These are phyloP conservation scores for Spisula solida DNA, from an alignment of 2,888 invertebrate species.

Conservation along the genomic window DNA sequence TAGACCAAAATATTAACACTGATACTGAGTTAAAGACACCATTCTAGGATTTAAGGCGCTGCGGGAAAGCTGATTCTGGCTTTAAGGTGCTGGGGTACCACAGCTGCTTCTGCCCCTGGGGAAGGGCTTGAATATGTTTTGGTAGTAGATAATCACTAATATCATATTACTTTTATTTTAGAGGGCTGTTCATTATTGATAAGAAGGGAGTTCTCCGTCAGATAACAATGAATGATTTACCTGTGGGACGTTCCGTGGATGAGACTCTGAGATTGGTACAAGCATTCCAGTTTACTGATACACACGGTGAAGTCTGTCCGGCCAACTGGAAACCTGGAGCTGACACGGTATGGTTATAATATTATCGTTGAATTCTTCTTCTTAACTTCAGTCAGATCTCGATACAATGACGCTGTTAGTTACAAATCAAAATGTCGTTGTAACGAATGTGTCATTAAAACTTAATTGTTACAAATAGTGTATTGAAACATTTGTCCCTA, in stretches of 20 bases:
- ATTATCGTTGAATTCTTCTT: background rate
- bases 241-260: conserved; percentile 94
- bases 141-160: no score
- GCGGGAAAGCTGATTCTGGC: no score
- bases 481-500: no score
- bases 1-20: no score
- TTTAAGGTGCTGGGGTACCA: no score
- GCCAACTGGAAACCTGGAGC: conserved; percentile 97
- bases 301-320: conserved; percentile 96
- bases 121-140: no score
- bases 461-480: no score
- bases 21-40: no score
- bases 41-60: no score
- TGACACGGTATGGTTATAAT: conserved; percentile 92
- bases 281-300: conserved; percentile 93
- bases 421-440: no score
- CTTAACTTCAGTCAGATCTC: background rate
- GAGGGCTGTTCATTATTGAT: conserved; percentile 98
- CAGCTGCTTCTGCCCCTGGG: no score
- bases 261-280: conserved; percentile 97
- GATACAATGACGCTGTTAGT: background rate
- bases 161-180: conserved; percentile 78
- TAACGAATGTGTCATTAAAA: no score
- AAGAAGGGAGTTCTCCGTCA: conserved; percentile 95
- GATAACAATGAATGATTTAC: conserved; percentile 98